These are phyloP conservation scores for Neomicropteryx cornuta DNA, from an alignment of 1,140 invertebrate species.

Conservation along the genomic window DNA sequence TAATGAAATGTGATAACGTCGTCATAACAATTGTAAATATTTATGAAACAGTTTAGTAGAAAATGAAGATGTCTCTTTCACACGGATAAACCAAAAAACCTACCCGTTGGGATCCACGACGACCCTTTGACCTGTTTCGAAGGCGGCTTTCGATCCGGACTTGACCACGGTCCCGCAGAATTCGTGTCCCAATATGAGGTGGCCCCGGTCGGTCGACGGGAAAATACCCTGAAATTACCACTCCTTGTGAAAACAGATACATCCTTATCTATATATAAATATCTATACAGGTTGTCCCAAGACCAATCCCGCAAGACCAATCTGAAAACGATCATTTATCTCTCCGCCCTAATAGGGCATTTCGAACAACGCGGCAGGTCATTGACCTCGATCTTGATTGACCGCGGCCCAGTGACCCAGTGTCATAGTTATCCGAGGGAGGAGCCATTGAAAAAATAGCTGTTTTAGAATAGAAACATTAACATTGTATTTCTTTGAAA, in stretches of 20 bases:
- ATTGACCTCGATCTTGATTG: too few relatives aligned
- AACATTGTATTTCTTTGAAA: too few relatives aligned
- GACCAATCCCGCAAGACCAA: background rate
- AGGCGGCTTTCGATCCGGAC: constrained; percentile 39
- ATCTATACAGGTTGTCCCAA: too few relatives aligned
- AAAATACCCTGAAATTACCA: constrained; percentile 43
- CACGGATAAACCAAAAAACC: constrained; percentile 4
- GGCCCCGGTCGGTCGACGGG: constrained; percentile 42
- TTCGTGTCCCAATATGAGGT: constrained; percentile 56
- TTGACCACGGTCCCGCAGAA: constrained; percentile 50
- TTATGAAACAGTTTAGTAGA: too few relatives aligned
- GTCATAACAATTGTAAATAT: too few relatives aligned
- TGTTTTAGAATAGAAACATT: too few relatives aligned
- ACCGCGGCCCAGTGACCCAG: too few relatives aligned
- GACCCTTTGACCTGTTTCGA: constrained; percentile 53
- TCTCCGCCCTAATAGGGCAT: too few relatives aligned
- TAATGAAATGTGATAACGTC: too few relatives aligned
- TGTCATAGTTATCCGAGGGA: too few relatives aligned
- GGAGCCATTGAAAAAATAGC: too few relatives aligned
- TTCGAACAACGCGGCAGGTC: too few relatives aligned
- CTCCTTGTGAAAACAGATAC: constrained; percentile 3
- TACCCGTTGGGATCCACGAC: constrained; percentile 56
- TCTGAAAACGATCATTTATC: background rate
- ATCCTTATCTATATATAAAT: background rate
- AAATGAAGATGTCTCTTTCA: background rate